phyloP scores from a whole-genome alignment of 2,797 vertebrate species.

The Peromyscus eremicus region DNA sequence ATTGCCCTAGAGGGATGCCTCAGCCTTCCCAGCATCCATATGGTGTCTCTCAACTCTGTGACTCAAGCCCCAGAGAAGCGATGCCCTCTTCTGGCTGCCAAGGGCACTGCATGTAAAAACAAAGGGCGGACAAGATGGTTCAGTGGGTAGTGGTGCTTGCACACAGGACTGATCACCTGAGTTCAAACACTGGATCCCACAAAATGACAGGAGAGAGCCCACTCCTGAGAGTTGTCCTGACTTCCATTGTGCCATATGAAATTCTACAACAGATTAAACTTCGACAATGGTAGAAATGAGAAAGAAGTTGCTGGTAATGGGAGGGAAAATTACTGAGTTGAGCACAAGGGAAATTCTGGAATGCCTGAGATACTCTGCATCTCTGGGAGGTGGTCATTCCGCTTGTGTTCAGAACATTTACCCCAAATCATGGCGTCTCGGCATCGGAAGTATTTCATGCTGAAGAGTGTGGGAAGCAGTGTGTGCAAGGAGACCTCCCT shows the following conservation, averaged over 20 bases:
- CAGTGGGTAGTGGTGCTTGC: not conserved
- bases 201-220: not conserved
- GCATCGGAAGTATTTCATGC: not conserved
- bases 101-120: not conserved
- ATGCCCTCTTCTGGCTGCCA: not conserved
- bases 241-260: not conserved
- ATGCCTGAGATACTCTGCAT: not conserved
- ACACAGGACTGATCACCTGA: not conserved
- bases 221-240: not conserved
- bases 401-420: not conserved
- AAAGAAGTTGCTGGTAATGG: not conserved
- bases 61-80: not conserved
- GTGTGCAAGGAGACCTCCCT: not conserved
- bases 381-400: not conserved
- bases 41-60: not conserved
- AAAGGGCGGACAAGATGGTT: too few relatives aligned
- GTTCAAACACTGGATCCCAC: not conserved
- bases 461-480: not conserved
- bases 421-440: not conserved
- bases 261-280: not conserved
- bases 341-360: not conserved
- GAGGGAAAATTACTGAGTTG: not conserved
- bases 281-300: not conserved
- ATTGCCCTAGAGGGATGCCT: too few relatives aligned
- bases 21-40: not conserved